Base-by-base conservation (phyloP, 2,797 vertebrate species). In the Poecilia velifera region DNA sequence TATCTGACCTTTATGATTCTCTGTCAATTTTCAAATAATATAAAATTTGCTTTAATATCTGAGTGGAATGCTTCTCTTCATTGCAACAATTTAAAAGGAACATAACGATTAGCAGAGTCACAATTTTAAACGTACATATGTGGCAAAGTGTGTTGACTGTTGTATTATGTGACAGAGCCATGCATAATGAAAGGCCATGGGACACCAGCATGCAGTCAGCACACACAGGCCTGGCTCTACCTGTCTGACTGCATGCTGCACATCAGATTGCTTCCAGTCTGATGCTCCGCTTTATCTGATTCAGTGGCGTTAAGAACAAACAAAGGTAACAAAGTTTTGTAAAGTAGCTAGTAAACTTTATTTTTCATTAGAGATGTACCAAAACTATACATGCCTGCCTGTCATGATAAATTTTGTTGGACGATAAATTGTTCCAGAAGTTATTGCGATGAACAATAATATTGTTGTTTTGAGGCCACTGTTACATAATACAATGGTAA, bases 161-260 rank as follows among this genome's bases (percentile, higher is more conserved):
- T 72, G 78, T 25, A 82, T 88, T 90, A 76, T 66, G 70, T 94
- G 85, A 90, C 86, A 8, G 18, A 83, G 47, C 55, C 89, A 95
- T 96, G 79, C 95, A 96, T 96, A 92, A 75, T 95, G 95, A 81
- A 96, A 84, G 75, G 93, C 75, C 81, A 95, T 68, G 84, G 53
- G 90, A 95, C 36, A 70, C 93, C 90, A 0, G 22, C 82, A 80
- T 74, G 80, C 76, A 82, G 66, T 59, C 76, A 73, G 82, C 73
- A 79, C 53, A 86, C 79, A 78, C 31, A 39, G 36, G 49, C 36
- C 76, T 74, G 45, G n/a, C 31, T 80, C 49, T 49, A 39, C 77
- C 82, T 84, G 77, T 81, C 72, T 22, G 78, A 82, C 79, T 39
- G 64, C 62, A 64, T 55, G 3, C 75, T 74, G 82, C 80, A 78